Evolutionary conservation across 2,113 vertebrate species (phyloP).

Genomic region (Pycnonotus jocosus): DNA sequence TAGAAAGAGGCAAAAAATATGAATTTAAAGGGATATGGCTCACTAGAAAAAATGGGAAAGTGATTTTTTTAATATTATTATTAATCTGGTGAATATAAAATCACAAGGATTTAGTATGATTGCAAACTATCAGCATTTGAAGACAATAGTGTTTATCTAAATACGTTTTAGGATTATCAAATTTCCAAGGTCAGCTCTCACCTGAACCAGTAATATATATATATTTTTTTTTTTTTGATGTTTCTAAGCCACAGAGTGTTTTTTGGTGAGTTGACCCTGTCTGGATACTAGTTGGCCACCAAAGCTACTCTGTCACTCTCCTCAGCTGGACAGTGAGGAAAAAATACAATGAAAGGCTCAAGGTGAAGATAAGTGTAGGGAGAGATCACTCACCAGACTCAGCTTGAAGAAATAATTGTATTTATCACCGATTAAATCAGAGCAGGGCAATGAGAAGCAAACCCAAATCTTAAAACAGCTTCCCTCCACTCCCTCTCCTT

Average conservation of each 20-base stretch:
- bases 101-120: background rate
- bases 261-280: background rate
- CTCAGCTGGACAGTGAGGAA: background rate
- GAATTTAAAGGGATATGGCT: background rate
- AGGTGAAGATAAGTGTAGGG: background rate
- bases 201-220: background rate
- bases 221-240: background rate
- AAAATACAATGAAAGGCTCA: background rate
- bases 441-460: background rate
- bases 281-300: background rate
- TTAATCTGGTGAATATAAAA: background rate
- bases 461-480: background rate
- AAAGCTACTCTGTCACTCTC: background rate
- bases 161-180: background rate
- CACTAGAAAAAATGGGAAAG: background rate
- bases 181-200: background rate
- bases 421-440: background rate
- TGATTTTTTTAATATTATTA: background rate
- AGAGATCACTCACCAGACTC: background rate
- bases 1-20: background rate
- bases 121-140: background rate
- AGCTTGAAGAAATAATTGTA: background rate
- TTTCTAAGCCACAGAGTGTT: background rate
- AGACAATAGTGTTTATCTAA: background rate
- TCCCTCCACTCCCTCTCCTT: background rate